These are phyloP conservation scores for Stenoptilia bipunctidactyla DNA, from an alignment of 2,888 invertebrate genomes.

Conservation along the genomic window DNA sequence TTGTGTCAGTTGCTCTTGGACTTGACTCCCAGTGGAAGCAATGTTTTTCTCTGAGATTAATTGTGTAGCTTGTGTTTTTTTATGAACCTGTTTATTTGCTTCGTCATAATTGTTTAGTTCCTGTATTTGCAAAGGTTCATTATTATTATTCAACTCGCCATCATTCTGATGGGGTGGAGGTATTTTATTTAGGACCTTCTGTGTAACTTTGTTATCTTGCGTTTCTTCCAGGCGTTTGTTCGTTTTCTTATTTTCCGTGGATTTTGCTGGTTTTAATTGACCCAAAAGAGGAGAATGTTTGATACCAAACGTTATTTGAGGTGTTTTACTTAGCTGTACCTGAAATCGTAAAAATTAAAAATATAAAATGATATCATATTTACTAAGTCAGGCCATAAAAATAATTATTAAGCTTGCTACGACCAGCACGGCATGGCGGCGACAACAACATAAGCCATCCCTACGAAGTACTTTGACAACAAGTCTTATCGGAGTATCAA, in stretches of 20 bases:
- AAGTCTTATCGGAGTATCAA: too few relatives aligned
- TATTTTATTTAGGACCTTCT: not conserved
- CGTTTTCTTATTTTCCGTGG: conserved; percentile 24
- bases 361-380: too few relatives aligned
- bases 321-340: conserved; percentile 48
- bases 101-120: conserved; percentile 18
- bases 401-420: not conserved
- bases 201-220: conserved; percentile 6
- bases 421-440: too few relatives aligned
- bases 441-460: too few relatives aligned
- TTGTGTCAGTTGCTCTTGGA: conserved; percentile 47
- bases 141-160: conserved; percentile 14
- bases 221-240: conserved; percentile 1
- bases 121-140: too few relatives aligned
- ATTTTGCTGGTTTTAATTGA: conserved; percentile 51
- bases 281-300: conserved; percentile 85
- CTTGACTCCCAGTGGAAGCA: conserved; percentile 48
- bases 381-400: not conserved
- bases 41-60: conserved; percentile 47
- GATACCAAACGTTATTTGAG: conserved; percentile 82
- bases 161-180: conserved; percentile 11
- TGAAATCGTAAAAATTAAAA: conserved; percentile 21
- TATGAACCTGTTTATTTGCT: conserved; percentile 17
- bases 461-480: too few relatives aligned
- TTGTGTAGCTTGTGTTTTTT: conserved; percentile 28